These are phyloP conservation scores for Drosophila sp. DNA, from an alignment of 1,140 invertebrate species.

Conservation along the genomic window DNA sequence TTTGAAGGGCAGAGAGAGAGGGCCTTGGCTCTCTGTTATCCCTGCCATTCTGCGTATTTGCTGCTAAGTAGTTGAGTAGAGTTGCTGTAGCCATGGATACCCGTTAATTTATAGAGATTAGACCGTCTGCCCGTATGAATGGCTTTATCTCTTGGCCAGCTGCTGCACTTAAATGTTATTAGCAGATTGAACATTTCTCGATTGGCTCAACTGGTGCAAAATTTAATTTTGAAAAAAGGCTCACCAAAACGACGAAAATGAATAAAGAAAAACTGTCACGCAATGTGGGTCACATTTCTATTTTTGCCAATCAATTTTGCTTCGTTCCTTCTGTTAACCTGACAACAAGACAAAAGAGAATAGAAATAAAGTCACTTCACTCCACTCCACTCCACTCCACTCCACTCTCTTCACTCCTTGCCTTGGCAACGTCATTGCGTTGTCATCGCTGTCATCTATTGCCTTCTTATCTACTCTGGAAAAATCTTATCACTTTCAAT, in stretches of 20 bases:
- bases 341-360: constrained; percentile 46
- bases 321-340: constrained; percentile 21
- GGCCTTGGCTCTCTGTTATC: neutral
- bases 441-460: constrained; percentile 22
- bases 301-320: constrained; percentile 55
- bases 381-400: neutral
- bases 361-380: constrained; percentile 27
- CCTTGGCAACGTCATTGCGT: constrained; percentile 35
- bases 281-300: constrained; percentile 49
- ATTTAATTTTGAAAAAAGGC: constrained; percentile 34
- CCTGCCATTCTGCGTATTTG: constrained; percentile 6
- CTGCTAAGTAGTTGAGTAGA: constrained; percentile 10
- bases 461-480: constrained; percentile 43
- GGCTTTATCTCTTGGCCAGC: constrained; percentile 31
- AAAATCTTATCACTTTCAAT: constrained; percentile 65
- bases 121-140: constrained; percentile 29
- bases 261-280: constrained; percentile 15
- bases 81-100: constrained; percentile 53
- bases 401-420: constrained; percentile 8
- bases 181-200: constrained; percentile 40
- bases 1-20: constrained; percentile 12
- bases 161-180: constrained; percentile 59
- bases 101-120: constrained; percentile 74
- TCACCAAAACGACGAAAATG: neutral
- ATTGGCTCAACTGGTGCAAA: constrained; percentile 18